These are phyloP conservation scores for Thera britannica DNA, from an alignment of 2,888 invertebrate genomes.

Conservation along the genomic window DNA sequence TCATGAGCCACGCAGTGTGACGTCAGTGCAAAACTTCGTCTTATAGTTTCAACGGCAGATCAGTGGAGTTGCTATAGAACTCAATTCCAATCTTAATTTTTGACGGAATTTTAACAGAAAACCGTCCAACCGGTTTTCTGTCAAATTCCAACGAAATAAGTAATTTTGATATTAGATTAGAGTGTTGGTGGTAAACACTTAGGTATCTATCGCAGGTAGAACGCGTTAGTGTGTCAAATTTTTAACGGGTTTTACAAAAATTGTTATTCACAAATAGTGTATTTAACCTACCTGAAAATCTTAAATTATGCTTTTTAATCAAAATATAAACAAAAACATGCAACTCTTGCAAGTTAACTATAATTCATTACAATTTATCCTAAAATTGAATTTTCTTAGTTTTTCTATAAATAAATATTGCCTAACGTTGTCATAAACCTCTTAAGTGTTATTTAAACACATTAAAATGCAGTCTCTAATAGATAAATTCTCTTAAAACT, in stretches of 20 bases:
- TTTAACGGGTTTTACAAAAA: not conserved
- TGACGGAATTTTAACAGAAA: too few relatives aligned
- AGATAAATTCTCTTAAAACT: slow-evolving; percentile 51
- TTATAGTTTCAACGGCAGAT: too few relatives aligned
- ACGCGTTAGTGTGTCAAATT: not conserved
- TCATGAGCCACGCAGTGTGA: too few relatives aligned
- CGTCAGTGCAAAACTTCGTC: too few relatives aligned
- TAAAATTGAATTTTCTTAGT: slow-evolving; percentile 58
- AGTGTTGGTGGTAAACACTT: too few relatives aligned
- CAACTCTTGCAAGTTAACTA: slow-evolving; percentile 36
- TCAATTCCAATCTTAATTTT: too few relatives aligned
- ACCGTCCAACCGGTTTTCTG: too few relatives aligned
- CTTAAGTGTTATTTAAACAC: slow-evolving; percentile 51
- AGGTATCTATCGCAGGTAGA: too few relatives aligned
- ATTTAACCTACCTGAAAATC: slow-evolving; percentile 11
- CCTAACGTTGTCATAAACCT: slow-evolving; percentile 65
- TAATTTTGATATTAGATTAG: too few relatives aligned
- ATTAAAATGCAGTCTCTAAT: slow-evolving; percentile 66
- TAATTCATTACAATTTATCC: slow-evolving; percentile 50
- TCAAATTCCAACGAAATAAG: too few relatives aligned
- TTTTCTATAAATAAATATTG: slow-evolving; percentile 67
- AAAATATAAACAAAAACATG: slow-evolving; percentile 35
- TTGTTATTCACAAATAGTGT: slow-evolving; percentile 10
- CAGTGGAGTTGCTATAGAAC: too few relatives aligned
- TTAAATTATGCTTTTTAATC: slow-evolving; percentile 18